These are phyloP conservation scores for Myotis brandtii DNA, from an alignment of 2,113 vertebrate genomes.

Conservation along the genomic window DNA sequence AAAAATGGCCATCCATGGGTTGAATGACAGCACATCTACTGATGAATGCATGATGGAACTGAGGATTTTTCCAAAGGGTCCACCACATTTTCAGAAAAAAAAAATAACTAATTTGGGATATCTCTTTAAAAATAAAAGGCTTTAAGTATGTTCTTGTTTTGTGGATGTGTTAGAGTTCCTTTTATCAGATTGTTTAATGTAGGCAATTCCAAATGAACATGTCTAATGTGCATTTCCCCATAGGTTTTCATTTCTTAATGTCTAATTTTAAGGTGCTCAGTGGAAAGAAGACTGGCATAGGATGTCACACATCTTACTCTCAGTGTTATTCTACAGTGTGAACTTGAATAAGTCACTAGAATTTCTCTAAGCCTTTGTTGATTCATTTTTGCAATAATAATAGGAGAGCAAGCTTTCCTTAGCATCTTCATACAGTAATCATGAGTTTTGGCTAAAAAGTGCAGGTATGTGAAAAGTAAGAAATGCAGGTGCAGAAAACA, in stretches of 20 bases:
- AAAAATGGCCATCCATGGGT: conserved; percentile 1
- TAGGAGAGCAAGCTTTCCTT: neutral
- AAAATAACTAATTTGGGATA: neutral
- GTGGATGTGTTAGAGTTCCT: neutral
- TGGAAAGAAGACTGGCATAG: neutral
- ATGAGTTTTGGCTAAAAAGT: neutral
- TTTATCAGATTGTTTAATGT: neutral
- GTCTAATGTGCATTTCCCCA: neutral
- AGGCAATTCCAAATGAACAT: neutral
- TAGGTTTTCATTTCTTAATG: neutral
- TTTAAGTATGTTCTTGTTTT: neutral
- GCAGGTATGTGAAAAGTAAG: neutral
- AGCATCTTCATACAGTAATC: neutral
- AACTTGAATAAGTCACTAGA: neutral
- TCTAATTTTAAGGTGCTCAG: neutral
- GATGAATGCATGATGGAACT: neutral
- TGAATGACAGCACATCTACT: neutral
- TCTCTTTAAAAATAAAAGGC: neutral
- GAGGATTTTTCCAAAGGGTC: neutral
- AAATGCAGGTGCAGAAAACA: neutral
- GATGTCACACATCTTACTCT: neutral
- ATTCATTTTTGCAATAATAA: neutral
- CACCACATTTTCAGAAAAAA: neutral
- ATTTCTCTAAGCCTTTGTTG: neutral
- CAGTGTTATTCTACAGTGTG: neutral